These are phyloP conservation scores for Fratercula arctica DNA, from an alignment of 2,797 vertebrate species.

Conservation along the genomic window DNA sequence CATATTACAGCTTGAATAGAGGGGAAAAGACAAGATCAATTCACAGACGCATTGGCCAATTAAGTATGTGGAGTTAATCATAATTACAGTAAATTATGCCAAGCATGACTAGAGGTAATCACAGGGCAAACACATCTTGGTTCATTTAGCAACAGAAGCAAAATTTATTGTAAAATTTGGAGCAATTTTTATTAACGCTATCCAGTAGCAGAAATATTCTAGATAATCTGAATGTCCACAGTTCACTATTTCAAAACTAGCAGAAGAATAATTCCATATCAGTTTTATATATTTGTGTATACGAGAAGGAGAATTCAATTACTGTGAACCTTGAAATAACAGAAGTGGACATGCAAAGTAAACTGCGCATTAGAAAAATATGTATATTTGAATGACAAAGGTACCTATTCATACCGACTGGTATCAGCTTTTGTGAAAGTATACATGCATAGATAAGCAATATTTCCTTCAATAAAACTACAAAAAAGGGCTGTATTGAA, in stretches of 20 bases:
- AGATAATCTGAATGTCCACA: background rate
- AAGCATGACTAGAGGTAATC: constrained; percentile 52
- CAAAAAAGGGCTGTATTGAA: background rate
- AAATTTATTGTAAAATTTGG: constrained; percentile 21
- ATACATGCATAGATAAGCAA: background rate
- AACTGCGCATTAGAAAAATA: background rate
- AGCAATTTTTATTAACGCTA: constrained; percentile 4
- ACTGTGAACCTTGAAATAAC: background rate
- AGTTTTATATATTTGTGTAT: background rate
- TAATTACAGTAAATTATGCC: constrained; percentile 57
- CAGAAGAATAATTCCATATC: background rate
- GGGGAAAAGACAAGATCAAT: background rate
- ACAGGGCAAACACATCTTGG: constrained; percentile 47
- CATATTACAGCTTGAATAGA: background rate
- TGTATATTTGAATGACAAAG: background rate
- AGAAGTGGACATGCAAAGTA: background rate
- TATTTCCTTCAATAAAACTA: background rate
- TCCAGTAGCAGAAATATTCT: background rate
- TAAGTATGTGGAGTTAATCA: constrained; percentile 39
- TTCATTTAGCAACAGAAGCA: constrained; percentile 48
- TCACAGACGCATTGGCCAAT: background rate
- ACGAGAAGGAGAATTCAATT: background rate
- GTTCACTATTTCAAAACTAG: background rate
- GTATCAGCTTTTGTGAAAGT: background rate
- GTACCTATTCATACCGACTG: background rate